Conservation (phyloP, 1,140 invertebrate species). For the Leptestheria dahalacensis region DNA sequence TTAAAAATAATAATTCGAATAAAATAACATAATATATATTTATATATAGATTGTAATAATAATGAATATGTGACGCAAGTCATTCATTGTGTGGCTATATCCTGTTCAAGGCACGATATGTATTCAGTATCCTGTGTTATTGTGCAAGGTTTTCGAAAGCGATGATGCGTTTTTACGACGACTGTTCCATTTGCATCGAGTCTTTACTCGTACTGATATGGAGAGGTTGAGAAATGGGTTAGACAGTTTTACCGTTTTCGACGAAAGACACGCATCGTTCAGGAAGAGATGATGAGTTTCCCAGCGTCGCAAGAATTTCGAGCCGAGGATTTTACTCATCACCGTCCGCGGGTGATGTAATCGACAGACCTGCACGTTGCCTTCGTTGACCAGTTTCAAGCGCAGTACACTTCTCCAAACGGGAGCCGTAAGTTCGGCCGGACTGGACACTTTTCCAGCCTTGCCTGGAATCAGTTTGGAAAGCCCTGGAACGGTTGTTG, state of each 20-base stretch:
- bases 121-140: too few species aligned
- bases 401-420: neutral
- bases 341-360: slow-evolving; percentile 63
- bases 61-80: neutral
- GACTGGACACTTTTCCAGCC: neutral
- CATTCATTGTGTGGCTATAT: too few species aligned
- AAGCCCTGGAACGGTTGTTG: neutral
- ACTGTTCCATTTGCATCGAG: too few species aligned
- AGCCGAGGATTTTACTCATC: slow-evolving; percentile 64
- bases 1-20: neutral
- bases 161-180: too few species aligned
- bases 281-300: slow-evolving; percentile 59
- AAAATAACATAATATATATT: neutral
- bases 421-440: neutral
- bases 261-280: slow-evolving; percentile 50
- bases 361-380: slow-evolving; percentile 59
- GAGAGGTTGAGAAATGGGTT: neutral
- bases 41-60: neutral
- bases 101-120: neutral
- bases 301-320: slow-evolving; percentile 62
- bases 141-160: too few species aligned
- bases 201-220: neutral
- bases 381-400: slow-evolving; percentile 55
- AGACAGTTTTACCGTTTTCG: slow-evolving; percentile 47
- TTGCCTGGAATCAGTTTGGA: neutral